These are phyloP conservation scores for Oceanodroma tethys DNA, from an alignment of 2,113 vertebrate genomes.

Conservation along the genomic window DNA sequence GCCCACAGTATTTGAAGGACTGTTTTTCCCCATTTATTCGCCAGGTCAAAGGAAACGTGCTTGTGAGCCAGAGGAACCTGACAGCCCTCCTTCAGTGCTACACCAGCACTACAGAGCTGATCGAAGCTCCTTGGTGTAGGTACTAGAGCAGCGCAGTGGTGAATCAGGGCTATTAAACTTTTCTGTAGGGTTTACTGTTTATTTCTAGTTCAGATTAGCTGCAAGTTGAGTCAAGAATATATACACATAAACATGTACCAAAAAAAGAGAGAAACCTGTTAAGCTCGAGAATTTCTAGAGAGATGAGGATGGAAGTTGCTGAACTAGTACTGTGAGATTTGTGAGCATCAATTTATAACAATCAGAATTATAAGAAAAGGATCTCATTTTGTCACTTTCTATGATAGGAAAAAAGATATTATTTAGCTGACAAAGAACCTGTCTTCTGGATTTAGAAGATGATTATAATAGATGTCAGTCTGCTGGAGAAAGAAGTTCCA, in stretches of 20 bases:
- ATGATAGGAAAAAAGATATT: neutral
- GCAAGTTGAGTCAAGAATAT: neutral
- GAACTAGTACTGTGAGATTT: neutral
- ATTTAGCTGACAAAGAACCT: conserved; percentile 31
- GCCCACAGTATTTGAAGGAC: accelerated
- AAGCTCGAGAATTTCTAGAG: neutral
- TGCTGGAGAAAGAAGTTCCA: neutral
- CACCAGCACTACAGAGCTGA: neutral
- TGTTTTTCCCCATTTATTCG: accelerated
- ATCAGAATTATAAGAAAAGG: neutral
- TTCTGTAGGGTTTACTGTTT: neutral
- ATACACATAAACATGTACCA: neutral
- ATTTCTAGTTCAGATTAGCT: neutral
- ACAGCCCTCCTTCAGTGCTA: neutral
- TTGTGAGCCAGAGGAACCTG: neutral
- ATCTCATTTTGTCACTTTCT: neutral
- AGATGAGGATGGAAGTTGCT: neutral
- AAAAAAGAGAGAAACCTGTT: neutral
- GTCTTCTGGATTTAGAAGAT: neutral
- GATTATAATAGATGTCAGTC: conserved; percentile 7
- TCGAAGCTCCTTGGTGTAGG: accelerated
- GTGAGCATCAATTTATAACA: neutral
- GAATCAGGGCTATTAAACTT: neutral
- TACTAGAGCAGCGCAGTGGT: neutral
- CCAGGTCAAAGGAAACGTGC: accelerated